Base-by-base conservation (phyloP, 2,888 invertebrate genomes). In the Aspidapion aeneum region DNA sequence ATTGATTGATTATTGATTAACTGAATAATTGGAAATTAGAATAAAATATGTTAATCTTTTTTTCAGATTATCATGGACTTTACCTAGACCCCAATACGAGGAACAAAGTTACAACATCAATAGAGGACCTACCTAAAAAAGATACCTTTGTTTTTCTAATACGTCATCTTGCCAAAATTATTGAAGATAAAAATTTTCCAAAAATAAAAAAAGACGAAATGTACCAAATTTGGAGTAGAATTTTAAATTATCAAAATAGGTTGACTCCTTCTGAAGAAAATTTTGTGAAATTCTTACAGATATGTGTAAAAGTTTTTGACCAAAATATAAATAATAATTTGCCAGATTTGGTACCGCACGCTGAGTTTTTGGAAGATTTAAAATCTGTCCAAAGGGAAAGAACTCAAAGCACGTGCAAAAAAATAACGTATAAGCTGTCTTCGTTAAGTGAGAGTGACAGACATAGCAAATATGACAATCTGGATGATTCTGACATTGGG, bases 81-180 rank as follows among this genome's bases (percentile, higher is more conserved):
- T 68, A 69, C 57, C 60, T 71, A 55, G 71, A 71, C 60, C 62
- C 67, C 35, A 60, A 65, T 18, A 63, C 67, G 16, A 67, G 66
- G 60, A 69, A 71, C 57, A 71, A 72, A 58, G 65, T 74, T 17
- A 66, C 67, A 12, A 60, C 67, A 3, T 66, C 72, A 18, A 66
- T 74, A 18, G 68, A 70, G 62, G 71, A 73, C 17, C 62, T 72
- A 0, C 73, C 74, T n/a, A 73, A 73, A 55, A 72, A 73, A 64
- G 75, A 76, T 49, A 74, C 73, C 1, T 48, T 78, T 2, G 70
- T 74, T 18, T 74, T 70, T 54, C 62, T 77, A 3, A 35, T 77
- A n/a, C 70, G 67, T 48, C 78, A 78, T 63, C 61, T 78, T 21
- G 70, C 72, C 0, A 70, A 71, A 48, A 68, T 77, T 3, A 67